Conservation (phyloP, 2,888 invertebrate genomes). For the Tetropium fuscum region DNA sequence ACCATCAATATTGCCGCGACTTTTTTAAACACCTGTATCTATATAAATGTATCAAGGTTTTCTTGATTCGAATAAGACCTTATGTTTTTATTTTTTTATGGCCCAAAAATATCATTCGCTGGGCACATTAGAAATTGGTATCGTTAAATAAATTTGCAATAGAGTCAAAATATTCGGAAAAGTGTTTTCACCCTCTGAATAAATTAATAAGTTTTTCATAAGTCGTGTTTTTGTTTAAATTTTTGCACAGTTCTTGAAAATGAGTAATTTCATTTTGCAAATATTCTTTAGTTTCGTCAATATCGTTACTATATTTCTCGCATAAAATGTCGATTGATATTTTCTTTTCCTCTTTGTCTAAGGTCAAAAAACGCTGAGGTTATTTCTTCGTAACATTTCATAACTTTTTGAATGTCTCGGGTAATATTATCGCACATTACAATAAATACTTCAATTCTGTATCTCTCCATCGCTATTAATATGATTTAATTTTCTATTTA, state of each 20-base stretch:
- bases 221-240: background rate
- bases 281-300: background rate
- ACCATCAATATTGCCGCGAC: too few species aligned
- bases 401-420: background rate
- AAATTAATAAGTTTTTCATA: background rate
- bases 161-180: constrained; percentile 2
- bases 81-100: too few species aligned
- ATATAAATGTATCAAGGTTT: too few species aligned
- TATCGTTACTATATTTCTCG: background rate
- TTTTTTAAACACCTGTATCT: too few species aligned
- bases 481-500: background rate
- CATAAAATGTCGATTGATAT: constrained; percentile 3
- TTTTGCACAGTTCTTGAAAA: constrained; percentile 1
- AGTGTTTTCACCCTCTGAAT: background rate
- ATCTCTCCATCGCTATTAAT: background rate
- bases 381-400: constrained; percentile 1
- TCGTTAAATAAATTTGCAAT: constrained; percentile 2
- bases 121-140: constrained; percentile 1
- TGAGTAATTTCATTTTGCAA: background rate
- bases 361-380: background rate
- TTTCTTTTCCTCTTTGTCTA: background rate
- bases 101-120: too few species aligned
- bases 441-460: background rate
- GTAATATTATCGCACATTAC: background rate
- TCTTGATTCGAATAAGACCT: too few species aligned